Percentiles rank a stretch among this genome's conserved stretches.
Evolutionary conservation across 2,797 vertebrate genomes (phyloP).

Genomic region (Diplodus puntazzo): DNA sequence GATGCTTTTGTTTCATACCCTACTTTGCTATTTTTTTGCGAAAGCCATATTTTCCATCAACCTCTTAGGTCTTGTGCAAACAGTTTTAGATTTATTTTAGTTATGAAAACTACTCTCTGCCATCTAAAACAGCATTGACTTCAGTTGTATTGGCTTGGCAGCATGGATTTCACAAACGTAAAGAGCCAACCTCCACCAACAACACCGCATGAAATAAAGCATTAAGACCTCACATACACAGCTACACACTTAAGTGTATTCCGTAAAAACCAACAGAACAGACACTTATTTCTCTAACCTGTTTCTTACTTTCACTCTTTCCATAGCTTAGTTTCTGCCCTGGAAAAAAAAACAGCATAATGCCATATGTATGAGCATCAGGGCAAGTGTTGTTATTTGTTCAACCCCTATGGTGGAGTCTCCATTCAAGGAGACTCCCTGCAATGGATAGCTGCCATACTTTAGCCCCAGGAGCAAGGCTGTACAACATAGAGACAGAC

Average conservation of each 20-base stretch:
- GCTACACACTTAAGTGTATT: conserved; percentile 32
- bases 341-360: conserved; percentile 51
- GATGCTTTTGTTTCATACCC: conserved; percentile 20
- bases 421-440: conserved; percentile 52
- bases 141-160: conserved; percentile 17
- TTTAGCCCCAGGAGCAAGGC: conserved; percentile 52
- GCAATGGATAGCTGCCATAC: conserved; percentile 62
- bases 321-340: conserved; percentile 45
- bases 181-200: conserved; percentile 25
- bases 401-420: conserved; percentile 59
- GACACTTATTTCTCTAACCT: conserved; percentile 48
- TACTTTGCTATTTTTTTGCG: background rate
- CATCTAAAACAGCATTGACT: conserved; percentile 26
- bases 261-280: conserved; percentile 48
- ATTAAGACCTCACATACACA: conserved; percentile 49
- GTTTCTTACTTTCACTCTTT: conserved; percentile 12
- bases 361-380: conserved; percentile 71
- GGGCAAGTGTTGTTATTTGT: conserved; percentile 75
- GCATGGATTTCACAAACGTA: conserved; percentile 42
- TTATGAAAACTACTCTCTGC: too few relatives aligned
- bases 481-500: conserved; percentile 35
- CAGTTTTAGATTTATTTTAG: background rate
- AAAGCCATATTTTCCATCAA: background rate
- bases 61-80: background rate
- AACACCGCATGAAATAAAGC: conserved; percentile 44